Evolutionary conservation across 2,888 invertebrate species (phyloP).

Genomic region (Pachydiplax longipennis): DNA sequence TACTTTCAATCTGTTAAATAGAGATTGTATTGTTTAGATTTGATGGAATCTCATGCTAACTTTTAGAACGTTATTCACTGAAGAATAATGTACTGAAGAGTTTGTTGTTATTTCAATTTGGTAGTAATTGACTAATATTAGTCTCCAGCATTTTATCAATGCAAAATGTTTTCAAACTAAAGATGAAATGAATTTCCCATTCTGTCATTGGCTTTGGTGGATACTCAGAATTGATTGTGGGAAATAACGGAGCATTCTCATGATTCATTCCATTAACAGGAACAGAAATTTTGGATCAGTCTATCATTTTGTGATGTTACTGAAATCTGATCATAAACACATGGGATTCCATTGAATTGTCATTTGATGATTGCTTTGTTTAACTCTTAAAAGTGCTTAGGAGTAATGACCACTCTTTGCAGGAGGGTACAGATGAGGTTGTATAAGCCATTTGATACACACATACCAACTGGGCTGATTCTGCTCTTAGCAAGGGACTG

Average conservation of each 20-base stretch:
- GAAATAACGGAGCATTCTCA: too few species aligned
- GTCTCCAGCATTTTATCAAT: neutral
- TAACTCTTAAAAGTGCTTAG: constrained; percentile 20
- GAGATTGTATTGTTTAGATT: constrained; percentile 7
- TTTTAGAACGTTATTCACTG: neutral
- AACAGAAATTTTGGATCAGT: neutral
- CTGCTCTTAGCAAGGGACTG: neutral
- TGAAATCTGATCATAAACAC: neutral
- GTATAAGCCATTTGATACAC: constrained; percentile 35
- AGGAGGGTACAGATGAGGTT: constrained; percentile 38
- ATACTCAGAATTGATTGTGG: too few species aligned
- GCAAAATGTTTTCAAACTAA: too few species aligned
- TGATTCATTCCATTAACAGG: too few species aligned
- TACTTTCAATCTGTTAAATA: neutral
- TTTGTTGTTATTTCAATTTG: neutral
- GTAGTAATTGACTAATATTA: neutral
- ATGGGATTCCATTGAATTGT: constrained; percentile 31
- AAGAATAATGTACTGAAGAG: neutral
- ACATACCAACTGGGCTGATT: constrained; percentile 39
- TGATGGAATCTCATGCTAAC: constrained; percentile 12
- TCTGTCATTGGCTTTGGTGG: too few species aligned
- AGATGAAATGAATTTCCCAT: too few species aligned
- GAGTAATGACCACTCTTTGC: constrained; percentile 40
- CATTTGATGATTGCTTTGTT: constrained; percentile 11
- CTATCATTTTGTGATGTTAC: neutral